phyloP scores from a whole-genome alignment of 2,888 invertebrate species.

The Luperina nickerlii region DNA sequence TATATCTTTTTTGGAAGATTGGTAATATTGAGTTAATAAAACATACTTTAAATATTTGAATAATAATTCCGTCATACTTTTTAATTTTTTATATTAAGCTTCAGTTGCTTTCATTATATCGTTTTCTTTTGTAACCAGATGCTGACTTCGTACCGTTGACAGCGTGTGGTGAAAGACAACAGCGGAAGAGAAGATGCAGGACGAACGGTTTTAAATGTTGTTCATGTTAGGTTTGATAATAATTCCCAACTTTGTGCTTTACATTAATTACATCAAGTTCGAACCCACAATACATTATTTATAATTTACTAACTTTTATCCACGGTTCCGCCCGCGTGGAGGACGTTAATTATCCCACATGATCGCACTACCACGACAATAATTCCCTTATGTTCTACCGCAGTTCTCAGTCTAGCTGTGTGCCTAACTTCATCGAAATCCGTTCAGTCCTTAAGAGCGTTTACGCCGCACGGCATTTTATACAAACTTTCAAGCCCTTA shows the following conservation, averaged over 20 bases:
- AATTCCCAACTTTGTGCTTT: neutral
- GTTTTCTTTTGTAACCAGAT: slow-evolving; percentile 46
- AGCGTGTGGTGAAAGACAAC: slow-evolving; percentile 8
- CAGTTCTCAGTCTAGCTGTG: neutral
- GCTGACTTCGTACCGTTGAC: slow-evolving; percentile 28
- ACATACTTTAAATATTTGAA: neutral
- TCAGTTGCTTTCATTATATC: slow-evolving; percentile 26
- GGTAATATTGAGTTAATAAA: neutral
- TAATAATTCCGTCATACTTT: neutral
- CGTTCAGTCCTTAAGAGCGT: too few relatives aligned
- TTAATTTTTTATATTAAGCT: slow-evolving; percentile 8
- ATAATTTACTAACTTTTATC: neutral
- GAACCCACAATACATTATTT: neutral
- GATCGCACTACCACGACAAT: neutral
- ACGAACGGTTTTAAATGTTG: neutral
- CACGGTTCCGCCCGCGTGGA: neutral
- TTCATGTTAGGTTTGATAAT: neutral
- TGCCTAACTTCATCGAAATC: neutral
- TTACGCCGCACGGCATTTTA: too few relatives aligned
- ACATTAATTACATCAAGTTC: neutral
- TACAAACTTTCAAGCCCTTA: too few relatives aligned
- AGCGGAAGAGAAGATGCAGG: neutral
- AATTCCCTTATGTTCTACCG: neutral
- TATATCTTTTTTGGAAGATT: neutral
- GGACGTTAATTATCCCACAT: neutral